Base-by-base conservation (phyloP, 1,140 invertebrate genomes). In the Penaeus japonicus region DNA sequence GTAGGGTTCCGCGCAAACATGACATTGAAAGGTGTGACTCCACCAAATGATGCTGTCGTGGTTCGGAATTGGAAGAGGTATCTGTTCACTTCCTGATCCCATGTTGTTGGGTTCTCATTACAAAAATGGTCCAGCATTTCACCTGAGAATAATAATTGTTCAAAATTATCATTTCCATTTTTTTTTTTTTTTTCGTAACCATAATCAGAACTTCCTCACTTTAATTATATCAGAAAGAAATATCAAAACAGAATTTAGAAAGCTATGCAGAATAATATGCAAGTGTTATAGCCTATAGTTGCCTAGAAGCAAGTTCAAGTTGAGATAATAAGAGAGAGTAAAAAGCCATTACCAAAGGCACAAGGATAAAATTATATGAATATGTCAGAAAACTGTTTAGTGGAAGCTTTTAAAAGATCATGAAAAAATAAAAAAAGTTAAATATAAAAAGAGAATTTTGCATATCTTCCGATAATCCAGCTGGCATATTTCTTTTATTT, bases 21-120 rank as follows among this genome's bases (percentile, higher is more conserved):
- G 5, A 90, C 62, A 70, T 73, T 89, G 78, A 92, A 92, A 32
- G 91, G 91, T 18, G 91, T 89, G 3, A 89, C 84, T 30, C 70
- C 30, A 47, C 65, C 81, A 24, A n/a, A 5, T 17, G 35, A 35
- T 18, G 65, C 7, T 32, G 70, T 65, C 17, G 85, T 83, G 17
- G 89, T 89, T 32, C 90, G 86, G 55, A 91, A 91, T 55, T 92
- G 91, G 84, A 92, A 92, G 24, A 92, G 84, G 79, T 91, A 91
- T 35, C 89, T 87, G 39, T 90, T 91, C 62, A 92, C 79, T 83
- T 92, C 91, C 82, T 90, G 84, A 65, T 92, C 92, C 91, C 91
- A 92, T 18, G 82, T 83, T 7, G 35, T 80, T 20, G 89, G 87
- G 73, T 91, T 90, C 24, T 87, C 84, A 39, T 85, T 70, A 18